Base-by-base conservation (phyloP, 2,113 vertebrate species). In the Eretmochelys imbricata region DNA sequence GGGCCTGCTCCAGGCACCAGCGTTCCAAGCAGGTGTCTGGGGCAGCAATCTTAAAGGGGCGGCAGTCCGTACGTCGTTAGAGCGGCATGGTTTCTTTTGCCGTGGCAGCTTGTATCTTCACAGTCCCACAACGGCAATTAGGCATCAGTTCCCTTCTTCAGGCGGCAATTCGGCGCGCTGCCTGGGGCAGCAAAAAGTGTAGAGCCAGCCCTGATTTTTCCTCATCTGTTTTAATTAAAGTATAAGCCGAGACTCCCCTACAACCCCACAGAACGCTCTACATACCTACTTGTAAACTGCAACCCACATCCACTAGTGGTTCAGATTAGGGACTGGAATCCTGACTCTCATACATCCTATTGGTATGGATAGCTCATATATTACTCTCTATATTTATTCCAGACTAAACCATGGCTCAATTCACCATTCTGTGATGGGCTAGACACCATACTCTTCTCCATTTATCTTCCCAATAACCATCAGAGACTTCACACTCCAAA, bases 181-280 rank as follows among this genome's bases (percentile, higher is more conserved):
- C 42, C 42, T 42, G 42, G 42, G 42, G 42, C 5, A 5, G 42
- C 42, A 42, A 42, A 42, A 42, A 42, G 42, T 42, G 42, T 42
- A 42, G 42, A 42, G 42, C 42, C 42, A 42, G 42, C 42, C 42
- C 42, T 42, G 42, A 94, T 88, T 91, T 94, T 94, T 90, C 82
- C 92, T 59, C 91, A 93, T 88, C 91, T 91, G 80, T 80, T 93
- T 91, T 57, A 85, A 54, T 88, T 96, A 6, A 92, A 93, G 82
- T 65, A 89, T 20, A 94, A 94, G 80, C 75, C 89, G 93, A 85
- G 94, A 81, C 78, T 53, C 92, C 50, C 93, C 49, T 75, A 81
- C 91, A 91, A 94, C 91, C 80, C 69, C 51, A 89, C 24, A 29
- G 72, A 89, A 97, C 94, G 93, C 2, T 14, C 91, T 25, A 57